phyloP scores from a whole-genome alignment of 1,140 invertebrate genomes.

The Drosophila takahashii region DNA sequence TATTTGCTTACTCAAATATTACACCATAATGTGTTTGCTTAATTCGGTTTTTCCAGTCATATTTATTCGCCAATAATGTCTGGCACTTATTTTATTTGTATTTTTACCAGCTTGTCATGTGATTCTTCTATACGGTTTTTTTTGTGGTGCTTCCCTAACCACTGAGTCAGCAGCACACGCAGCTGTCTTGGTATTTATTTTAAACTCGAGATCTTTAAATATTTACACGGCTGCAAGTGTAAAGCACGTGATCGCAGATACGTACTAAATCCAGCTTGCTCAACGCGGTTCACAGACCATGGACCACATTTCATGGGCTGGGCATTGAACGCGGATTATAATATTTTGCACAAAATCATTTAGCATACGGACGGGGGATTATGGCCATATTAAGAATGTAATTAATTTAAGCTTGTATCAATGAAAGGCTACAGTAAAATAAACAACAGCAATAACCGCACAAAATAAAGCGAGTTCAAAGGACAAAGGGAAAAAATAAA shows the following conservation, averaged over 20 bases:
- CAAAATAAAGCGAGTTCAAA: slow-evolving; percentile 36
- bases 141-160: slow-evolving; percentile 30
- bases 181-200: slow-evolving; percentile 47
- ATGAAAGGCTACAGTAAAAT: slow-evolving; percentile 50
- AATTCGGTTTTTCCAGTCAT: slow-evolving; percentile 10
- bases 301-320: slow-evolving; percentile 34
- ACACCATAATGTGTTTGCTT: slow-evolving; percentile 25
- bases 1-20: slow-evolving; percentile 23
- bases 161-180: slow-evolving; percentile 17
- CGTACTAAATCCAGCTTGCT: not conserved
- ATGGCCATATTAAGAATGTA: slow-evolving; percentile 72
- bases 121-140: slow-evolving; percentile 16
- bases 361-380: slow-evolving; percentile 53
- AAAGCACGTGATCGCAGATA: slow-evolving; percentile 36
- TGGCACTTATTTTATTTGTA: not conserved
- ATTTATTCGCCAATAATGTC: slow-evolving; percentile 6
- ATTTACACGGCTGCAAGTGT: slow-evolving; percentile 17
- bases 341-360: slow-evolving; percentile 48
- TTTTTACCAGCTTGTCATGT: slow-evolving; percentile 19
- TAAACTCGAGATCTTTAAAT: slow-evolving; percentile 17
- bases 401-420: slow-evolving; percentile 70
- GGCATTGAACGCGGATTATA: slow-evolving; percentile 47
- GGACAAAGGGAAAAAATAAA: slow-evolving; percentile 47
- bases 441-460: slow-evolving; percentile 45
- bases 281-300: slow-evolving; percentile 10